Conservation (phyloP, 2,888 invertebrate genomes). For the Empis stercorea region DNA sequence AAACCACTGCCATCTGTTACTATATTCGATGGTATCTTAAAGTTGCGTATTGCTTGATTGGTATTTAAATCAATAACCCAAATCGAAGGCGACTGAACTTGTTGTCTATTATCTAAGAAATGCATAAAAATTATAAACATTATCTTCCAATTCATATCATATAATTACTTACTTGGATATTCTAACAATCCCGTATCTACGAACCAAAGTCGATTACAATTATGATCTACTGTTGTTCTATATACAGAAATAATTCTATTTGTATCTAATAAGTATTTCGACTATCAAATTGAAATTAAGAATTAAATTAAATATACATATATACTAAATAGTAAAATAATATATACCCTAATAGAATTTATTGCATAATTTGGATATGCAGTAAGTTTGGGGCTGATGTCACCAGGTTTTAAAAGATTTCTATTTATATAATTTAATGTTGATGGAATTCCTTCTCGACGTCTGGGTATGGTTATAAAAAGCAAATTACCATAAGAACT, state of each 20-base stretch:
- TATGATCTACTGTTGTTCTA: conserved; percentile 50
- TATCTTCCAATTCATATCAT: background rate
- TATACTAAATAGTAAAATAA: background rate
- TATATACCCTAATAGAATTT: conserved; percentile 24
- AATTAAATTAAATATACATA: background rate
- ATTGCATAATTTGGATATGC: conserved; percentile 29
- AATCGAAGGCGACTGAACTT: conserved; percentile 46
- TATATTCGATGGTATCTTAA: conserved; percentile 34
- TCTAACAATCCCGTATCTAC: conserved; percentile 64
- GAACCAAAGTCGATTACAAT: conserved; percentile 63
- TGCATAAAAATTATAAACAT: no score
- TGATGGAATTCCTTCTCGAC: conserved; percentile 49
- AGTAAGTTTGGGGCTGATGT: conserved; percentile 25
- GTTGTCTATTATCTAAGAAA: conserved; percentile 9
- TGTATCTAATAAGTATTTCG: conserved; percentile 11
- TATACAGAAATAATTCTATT: conserved; percentile 51
- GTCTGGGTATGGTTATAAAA: conserved; percentile 58
- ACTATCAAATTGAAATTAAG: conserved; percentile 6
- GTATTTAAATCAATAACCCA: conserved; percentile 53
- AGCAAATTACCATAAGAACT: conserved; percentile 41
- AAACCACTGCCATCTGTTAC: conserved; percentile 39
- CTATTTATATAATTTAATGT: conserved; percentile 41
- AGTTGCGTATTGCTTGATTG: conserved; percentile 45
- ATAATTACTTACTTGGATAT: conserved; percentile 42
- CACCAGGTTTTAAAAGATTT: conserved; percentile 23